Evolutionary conservation across 2,797 vertebrate species (phyloP).

Genomic region (Phoeniculus purpureus): DNA sequence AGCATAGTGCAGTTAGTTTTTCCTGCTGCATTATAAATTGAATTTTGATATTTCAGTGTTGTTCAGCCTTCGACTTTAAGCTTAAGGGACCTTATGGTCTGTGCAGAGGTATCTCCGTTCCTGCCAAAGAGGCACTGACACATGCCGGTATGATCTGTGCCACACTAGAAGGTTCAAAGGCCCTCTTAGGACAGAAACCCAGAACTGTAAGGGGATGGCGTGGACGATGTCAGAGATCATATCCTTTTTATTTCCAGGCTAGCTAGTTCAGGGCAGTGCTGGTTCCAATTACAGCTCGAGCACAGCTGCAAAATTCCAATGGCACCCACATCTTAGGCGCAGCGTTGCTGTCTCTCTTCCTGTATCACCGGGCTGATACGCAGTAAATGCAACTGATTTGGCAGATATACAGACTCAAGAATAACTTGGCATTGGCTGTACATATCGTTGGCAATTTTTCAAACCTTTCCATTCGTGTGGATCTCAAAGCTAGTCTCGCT

Average conservation of each 20-base stretch:
- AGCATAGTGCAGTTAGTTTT: not conserved
- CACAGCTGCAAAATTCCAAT: conserved; percentile 61
- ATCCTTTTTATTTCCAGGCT: not conserved
- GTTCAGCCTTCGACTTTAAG: not conserved
- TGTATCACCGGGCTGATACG: conserved; percentile 5
- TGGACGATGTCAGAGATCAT: not conserved
- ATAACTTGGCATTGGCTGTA: conserved; percentile 1
- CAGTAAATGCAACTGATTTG: conserved; percentile 56
- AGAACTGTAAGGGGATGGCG: not conserved
- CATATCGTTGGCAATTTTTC: conserved; percentile 36
- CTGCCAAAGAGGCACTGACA: not conserved
- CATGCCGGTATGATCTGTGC: fast-evolving
- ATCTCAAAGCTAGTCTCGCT: conserved; percentile 22
- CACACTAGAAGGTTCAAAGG: not conserved
- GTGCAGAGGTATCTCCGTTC: fast-evolving
- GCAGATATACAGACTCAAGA: conserved; percentile 25
- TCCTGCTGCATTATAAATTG: not conserved
- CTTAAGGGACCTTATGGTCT: not conserved
- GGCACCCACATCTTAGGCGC: conserved; percentile 51
- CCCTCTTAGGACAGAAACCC: not conserved
- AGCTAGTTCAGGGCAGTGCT: not conserved
- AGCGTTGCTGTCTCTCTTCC: conserved; percentile 40
- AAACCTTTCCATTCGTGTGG: not conserved
- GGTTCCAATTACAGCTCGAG: conserved; percentile 45
- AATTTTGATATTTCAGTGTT: not conserved